Evolutionary conservation across 2,113 vertebrate genomes (phyloP).

Genomic region (Protomyctophum bolini): DNA sequence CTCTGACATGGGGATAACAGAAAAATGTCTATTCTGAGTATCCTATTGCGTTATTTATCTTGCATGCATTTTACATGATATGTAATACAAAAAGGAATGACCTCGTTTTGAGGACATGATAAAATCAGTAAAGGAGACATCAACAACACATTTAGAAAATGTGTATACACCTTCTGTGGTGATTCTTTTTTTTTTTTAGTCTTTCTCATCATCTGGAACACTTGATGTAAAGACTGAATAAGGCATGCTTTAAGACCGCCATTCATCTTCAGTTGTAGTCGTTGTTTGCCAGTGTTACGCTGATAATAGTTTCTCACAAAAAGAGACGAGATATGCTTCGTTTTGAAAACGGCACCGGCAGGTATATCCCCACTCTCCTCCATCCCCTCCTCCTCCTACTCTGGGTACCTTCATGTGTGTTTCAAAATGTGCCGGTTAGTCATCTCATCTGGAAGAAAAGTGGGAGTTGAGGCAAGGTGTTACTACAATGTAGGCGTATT

Average conservation of each 20-base stretch:
- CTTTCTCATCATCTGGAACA: slow-evolving; percentile 84
- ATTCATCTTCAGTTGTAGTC: slow-evolving; percentile 72
- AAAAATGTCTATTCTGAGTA: slow-evolving; percentile 77
- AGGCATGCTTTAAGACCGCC: slow-evolving; percentile 98
- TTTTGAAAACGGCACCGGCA: slow-evolving; percentile 63
- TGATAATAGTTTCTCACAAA: slow-evolving; percentile 76
- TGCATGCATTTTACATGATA: slow-evolving; percentile 85
- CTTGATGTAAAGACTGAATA: slow-evolving; percentile 91
- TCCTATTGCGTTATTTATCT: slow-evolving; percentile 80
- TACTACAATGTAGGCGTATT: slow-evolving; percentile 44
- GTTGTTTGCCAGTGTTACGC: slow-evolving; percentile 84
- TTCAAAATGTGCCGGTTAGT: slow-evolving; percentile 74
- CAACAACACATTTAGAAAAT: slow-evolving; percentile 92
- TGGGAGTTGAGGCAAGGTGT: slow-evolving; percentile 25
- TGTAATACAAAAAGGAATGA: slow-evolving; percentile 78
- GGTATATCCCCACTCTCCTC: neutral
- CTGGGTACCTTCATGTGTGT: slow-evolving; percentile 70
- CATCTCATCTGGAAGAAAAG: slow-evolving; percentile 71
- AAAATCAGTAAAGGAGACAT: slow-evolving; percentile 83
- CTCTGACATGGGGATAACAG: slow-evolving; percentile 70
- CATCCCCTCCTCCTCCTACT: slow-evolving; percentile 45
- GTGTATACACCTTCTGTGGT: slow-evolving; percentile 87
- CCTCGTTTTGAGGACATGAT: slow-evolving; percentile 71
- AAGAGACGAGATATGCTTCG: slow-evolving; percentile 78
- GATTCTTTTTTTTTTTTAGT: slow-evolving; percentile 71